Conservation (phyloP, 2,888 invertebrate genomes). For the Caenorhabditis sp. region DNA sequence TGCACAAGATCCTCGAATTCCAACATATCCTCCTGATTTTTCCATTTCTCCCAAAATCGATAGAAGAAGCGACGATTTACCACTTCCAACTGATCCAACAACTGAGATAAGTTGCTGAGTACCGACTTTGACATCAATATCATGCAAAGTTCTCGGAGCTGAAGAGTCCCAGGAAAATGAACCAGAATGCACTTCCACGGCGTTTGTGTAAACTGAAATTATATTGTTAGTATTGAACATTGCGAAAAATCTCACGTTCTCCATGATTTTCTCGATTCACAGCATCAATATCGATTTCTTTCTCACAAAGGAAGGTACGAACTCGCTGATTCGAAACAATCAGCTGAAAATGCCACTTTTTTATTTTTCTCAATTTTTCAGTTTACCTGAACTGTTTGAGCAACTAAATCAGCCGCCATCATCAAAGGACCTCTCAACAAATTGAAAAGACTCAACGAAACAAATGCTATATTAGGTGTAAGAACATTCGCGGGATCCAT, state of each 20-base stretch:
- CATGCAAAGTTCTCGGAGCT: constrained; percentile 22
- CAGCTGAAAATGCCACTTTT: constrained; percentile 14
- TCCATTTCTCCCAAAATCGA: constrained; percentile 76
- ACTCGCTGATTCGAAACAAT: constrained; percentile 64
- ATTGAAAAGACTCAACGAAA: constrained; percentile 95
- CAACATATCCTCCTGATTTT: constrained; percentile 59
- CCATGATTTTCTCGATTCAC: constrained; percentile 40
- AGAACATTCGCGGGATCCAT: constrained; percentile 58
- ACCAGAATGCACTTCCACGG: constrained; percentile 42
- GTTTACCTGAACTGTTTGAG: constrained; percentile 66
- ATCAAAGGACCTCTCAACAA: constrained; percentile 74
- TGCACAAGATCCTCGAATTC: constrained; percentile 76
- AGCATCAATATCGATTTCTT: constrained; percentile 36
- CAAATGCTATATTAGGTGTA: constrained; percentile 80
- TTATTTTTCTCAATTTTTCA: background rate
- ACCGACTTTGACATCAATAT: constrained; percentile 33
- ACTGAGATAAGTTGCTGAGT: constrained; percentile 43
- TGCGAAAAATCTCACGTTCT: constrained; percentile 48
- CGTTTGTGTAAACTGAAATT: constrained; percentile 40
- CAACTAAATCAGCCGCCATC: constrained; percentile 73
- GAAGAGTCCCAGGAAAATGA: constrained; percentile 43
- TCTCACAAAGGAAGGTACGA: constrained; percentile 59
- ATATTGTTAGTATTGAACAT: no score
- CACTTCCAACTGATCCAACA: constrained; percentile 51
- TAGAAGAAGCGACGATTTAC: constrained; percentile 51